Percentiles rank a stretch among this genome's conserved stretches.
These are phyloP conservation scores for Drosophila bocki DNA, from an alignment of 1,140 invertebrate species.

Conservation along the genomic window DNA sequence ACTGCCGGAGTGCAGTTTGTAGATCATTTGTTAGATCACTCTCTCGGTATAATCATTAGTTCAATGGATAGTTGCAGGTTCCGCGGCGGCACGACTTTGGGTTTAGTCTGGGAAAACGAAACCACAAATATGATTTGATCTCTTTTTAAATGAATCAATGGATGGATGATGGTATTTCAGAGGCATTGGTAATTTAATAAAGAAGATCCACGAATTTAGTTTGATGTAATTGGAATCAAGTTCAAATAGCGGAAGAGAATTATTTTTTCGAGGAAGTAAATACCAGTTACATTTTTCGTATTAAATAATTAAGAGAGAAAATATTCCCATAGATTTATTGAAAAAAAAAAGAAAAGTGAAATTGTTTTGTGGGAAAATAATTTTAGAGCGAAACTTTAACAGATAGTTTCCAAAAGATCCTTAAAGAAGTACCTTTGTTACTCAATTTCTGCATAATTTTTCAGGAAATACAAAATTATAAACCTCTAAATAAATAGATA, in stretches of 20 bases:
- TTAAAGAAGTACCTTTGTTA: background rate
- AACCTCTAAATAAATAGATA: background rate
- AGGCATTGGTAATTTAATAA: background rate
- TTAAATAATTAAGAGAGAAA: background rate
- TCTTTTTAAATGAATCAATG: slow-evolving; percentile 35
- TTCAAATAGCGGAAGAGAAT: background rate
- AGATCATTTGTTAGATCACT: slow-evolving; percentile 37
- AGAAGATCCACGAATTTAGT: slow-evolving; percentile 17
- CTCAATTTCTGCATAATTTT: background rate
- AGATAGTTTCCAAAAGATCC: background rate
- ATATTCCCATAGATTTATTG: background rate
- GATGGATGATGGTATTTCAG: slow-evolving; percentile 6
- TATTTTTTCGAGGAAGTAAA: slow-evolving; percentile 2
- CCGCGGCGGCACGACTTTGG: slow-evolving; percentile 13
- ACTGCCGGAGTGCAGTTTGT: slow-evolving; percentile 21
- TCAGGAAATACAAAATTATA: background rate
- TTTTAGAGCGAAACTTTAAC: background rate
- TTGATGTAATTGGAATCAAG: background rate
- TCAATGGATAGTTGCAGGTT: slow-evolving; percentile 23
- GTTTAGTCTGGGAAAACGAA: slow-evolving; percentile 9
- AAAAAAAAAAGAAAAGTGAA: background rate
- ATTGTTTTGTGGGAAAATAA: background rate
- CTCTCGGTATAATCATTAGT: slow-evolving; percentile 33
- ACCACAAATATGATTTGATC: slow-evolving; percentile 46
- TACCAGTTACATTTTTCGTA: background rate